Conservation (phyloP, 2,888 invertebrate genomes). For the Heliconius sara region DNA sequence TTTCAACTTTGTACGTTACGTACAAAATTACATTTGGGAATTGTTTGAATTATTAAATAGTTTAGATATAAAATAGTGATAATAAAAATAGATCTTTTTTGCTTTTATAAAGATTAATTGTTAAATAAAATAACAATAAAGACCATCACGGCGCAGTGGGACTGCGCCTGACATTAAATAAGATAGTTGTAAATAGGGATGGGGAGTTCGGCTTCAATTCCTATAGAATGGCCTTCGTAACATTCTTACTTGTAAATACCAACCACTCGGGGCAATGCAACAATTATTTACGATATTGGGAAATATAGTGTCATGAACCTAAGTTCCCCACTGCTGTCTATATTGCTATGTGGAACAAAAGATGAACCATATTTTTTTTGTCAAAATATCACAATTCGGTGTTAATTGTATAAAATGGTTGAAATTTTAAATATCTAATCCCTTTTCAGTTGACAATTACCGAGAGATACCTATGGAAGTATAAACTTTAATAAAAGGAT, state of each 20-base stretch:
- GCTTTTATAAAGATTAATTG: background rate
- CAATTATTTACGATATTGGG: too few species aligned
- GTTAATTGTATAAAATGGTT: background rate
- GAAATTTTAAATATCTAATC: background rate
- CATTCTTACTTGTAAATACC: too few species aligned
- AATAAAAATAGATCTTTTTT: background rate
- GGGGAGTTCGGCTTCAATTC: too few species aligned
- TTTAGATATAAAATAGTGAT: slow-evolving; percentile 7
- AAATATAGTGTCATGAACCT: too few species aligned
- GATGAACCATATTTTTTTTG: too few species aligned
- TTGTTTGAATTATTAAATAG: slow-evolving; percentile 8
- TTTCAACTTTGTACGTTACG: slow-evolving; percentile 1
- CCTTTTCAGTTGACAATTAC: background rate
- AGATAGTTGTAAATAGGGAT: too few species aligned
- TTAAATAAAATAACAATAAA: background rate
- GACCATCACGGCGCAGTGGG: too few species aligned
- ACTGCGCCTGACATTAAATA: too few species aligned
- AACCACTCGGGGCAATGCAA: too few species aligned
- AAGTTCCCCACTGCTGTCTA: too few species aligned
- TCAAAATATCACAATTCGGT: background rate
- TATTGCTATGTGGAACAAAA: too few species aligned
- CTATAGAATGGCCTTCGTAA: too few species aligned
- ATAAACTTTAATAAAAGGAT: background rate
- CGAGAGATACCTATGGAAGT: background rate
- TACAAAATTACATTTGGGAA: slow-evolving; percentile 10